A percentile compares a stretch with the other conserved stretches of the same genome.
phyloP scores from a whole-genome alignment of 2,113 vertebrate genomes.

The Cynoglossus semilaevis region DNA sequence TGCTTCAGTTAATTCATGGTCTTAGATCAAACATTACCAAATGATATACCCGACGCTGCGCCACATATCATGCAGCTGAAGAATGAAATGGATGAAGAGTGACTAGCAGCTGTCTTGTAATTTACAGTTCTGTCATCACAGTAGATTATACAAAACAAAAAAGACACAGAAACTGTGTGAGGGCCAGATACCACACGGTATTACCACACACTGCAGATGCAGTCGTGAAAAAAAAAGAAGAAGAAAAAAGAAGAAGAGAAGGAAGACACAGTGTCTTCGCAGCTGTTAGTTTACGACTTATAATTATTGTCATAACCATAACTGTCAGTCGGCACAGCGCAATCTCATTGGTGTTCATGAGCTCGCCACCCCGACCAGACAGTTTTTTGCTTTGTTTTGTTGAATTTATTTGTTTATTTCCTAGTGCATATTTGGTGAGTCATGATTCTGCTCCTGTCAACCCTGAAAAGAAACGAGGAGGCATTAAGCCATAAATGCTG shows the following conservation, averaged over 20 bases:
- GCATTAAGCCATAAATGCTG: background rate
- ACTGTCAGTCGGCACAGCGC: slow-evolving; percentile 44
- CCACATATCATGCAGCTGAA: slow-evolving; percentile 24
- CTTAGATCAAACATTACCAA: slow-evolving; percentile 55
- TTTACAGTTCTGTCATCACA: slow-evolving; percentile 49
- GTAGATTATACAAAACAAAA: slow-evolving; percentile 44
- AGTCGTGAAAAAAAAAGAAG: slow-evolving; percentile 35
- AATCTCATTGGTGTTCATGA: slow-evolving; percentile 33
- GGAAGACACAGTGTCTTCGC: slow-evolving; percentile 24
- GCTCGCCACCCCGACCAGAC: slow-evolving; percentile 25
- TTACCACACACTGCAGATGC: slow-evolving; percentile 38
- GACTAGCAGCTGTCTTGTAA: slow-evolving; percentile 53
- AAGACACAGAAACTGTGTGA: slow-evolving; percentile 22
- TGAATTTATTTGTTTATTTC: slow-evolving; percentile 28
- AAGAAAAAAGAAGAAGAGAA: slow-evolving; percentile 20
- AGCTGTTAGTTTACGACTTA: slow-evolving; percentile 59
- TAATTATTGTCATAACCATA: slow-evolving; percentile 61
- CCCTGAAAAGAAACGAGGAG: slow-evolving; percentile 13
- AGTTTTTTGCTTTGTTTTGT: slow-evolving; percentile 27
- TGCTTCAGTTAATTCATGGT: slow-evolving; percentile 46
- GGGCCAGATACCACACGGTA: slow-evolving; percentile 19
- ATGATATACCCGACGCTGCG: slow-evolving; percentile 47
- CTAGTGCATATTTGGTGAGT: slow-evolving; percentile 25
- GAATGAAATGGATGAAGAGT: slow-evolving; percentile 20
- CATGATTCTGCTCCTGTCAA: slow-evolving; percentile 11